A percentile compares a stretch with the other conserved stretches of the same genome.
Conservation (phyloP, 1,140 invertebrate species). For the Drosophila erecta region DNA sequence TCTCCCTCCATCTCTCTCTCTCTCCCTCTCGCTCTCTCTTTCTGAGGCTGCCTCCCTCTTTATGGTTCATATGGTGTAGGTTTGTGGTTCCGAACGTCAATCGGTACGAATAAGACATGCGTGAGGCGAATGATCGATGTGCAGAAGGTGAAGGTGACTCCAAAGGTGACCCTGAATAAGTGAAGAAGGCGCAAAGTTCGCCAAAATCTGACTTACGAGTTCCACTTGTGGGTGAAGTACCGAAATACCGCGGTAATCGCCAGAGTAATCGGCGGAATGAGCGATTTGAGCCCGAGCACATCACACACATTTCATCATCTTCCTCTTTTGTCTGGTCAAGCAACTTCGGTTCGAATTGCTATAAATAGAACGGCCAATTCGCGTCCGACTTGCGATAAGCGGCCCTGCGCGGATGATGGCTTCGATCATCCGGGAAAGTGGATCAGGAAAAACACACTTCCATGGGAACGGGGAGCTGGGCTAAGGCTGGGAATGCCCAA, state of each 20-base stretch:
- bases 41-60: neutral
- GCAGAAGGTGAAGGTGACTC: conserved; percentile 58
- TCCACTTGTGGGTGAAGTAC: conserved; percentile 39
- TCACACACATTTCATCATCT: conserved; percentile 38
- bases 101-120: conserved; percentile 26
- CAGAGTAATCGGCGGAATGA: conserved; percentile 19
- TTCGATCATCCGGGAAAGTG: conserved; percentile 19
- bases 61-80: conserved; percentile 18
- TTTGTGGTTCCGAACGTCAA: neutral
- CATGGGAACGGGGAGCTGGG: neutral
- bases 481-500: conserved; percentile 2
- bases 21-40: neutral
- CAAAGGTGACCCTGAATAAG: conserved; percentile 25
- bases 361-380: conserved; percentile 35
- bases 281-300: neutral
- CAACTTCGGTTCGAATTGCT: conserved; percentile 9
- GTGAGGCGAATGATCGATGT: conserved; percentile 50
- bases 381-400: conserved; percentile 20
- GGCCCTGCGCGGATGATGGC: neutral
- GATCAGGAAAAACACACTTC: conserved; percentile 7
- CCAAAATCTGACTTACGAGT: conserved; percentile 15
- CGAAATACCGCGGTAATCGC: conserved; percentile 14
- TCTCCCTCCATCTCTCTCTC: neutral
- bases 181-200: conserved; percentile 27
- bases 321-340: conserved; percentile 24